Base-by-base conservation (phyloP, 2,797 vertebrate genomes). In the Menidia menidia region DNA sequence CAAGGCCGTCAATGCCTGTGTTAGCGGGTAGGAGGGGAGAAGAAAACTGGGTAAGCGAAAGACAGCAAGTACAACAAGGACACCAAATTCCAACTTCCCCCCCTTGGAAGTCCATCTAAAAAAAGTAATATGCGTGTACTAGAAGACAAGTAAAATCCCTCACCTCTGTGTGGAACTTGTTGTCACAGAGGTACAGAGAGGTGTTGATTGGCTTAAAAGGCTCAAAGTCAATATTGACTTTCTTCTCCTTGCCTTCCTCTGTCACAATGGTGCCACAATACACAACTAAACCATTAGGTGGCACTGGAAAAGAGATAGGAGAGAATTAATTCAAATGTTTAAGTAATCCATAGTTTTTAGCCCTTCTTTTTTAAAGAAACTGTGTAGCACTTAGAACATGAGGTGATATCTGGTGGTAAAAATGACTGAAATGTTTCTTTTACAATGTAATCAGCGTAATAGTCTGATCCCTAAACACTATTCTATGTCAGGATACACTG, bases 141-240 rank as follows among this genome's bases (percentile, higher is more conserved):
- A 57, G 52, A 75, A 44, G 47, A 8, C 2, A 60, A 6, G 30
- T 0, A 39, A 50, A 55, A 42, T 18, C 30, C 76, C 94, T 94
- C 93, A 99, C 98, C 97, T 99, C 98, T 2, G 98, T 99, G 90
- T 99, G 98, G 93, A 99, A 99, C 95, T 99, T 99, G 95, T 99
- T 99, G 94, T 99, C 98, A 78, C 98, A 99, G 91, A 99, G 96
- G 92, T 99, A 99, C 86, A 99, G 92, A 16, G 98, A 99, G 0
- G 98, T 99, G 95, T 99, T 99, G 94, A 99, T 99, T 93, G 98
- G 97, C 94, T 99, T 99, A 92, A 99, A 99, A 92, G 98, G 98
- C 92, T 99, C 98, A 93, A 99, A 99, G 92, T 99, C 98, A 58
- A 99, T 99, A 92, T 99, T 99, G 84, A 99, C 98, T 95, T 99